Conservation (phyloP, 2,888 invertebrate species). For the Suillia variegata region DNA sequence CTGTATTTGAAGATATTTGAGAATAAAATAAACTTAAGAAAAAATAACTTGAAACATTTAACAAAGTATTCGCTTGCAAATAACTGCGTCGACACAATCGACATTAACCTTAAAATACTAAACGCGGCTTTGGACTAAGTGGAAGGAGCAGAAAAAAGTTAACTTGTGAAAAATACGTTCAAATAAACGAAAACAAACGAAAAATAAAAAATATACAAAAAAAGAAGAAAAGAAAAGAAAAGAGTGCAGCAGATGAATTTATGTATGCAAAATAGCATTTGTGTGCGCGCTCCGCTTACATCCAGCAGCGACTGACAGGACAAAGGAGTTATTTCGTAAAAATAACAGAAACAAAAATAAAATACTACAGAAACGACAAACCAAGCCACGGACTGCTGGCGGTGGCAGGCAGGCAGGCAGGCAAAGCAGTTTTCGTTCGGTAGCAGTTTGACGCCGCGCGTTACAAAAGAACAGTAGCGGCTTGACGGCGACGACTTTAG, state of each 20-base stretch:
- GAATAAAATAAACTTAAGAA: too few species aligned
- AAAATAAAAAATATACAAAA: not conserved
- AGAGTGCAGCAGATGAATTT: slow-evolving; percentile 54
- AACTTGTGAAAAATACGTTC: too few species aligned
- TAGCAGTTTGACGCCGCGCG: slow-evolving; percentile 2
- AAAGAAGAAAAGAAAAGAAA: not conserved
- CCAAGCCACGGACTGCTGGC: not conserved
- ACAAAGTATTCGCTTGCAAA: slow-evolving; percentile 1
- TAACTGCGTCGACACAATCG: not conserved
- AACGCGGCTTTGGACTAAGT: not conserved
- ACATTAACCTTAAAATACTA: not conserved
- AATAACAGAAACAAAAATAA: slow-evolving; percentile 37
- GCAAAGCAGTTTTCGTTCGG: too few species aligned
- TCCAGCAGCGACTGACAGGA: slow-evolving; percentile 52
- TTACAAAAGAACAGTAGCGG: slow-evolving; percentile 18
- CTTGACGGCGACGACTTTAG: too few species aligned
- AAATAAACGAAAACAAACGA: too few species aligned
- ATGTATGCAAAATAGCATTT: slow-evolving; percentile 57
- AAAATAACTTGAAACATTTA: too few species aligned
- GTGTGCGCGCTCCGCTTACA: slow-evolving; percentile 22
- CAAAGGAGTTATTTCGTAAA: slow-evolving; percentile 56
- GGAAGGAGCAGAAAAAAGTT: too few species aligned
- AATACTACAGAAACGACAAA: slow-evolving; percentile 10
- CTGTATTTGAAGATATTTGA: too few species aligned
- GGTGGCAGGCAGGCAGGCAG: too few species aligned